Evolutionary conservation across 1,140 invertebrate species (phyloP).

Genomic region (Drosophila simulans): DNA sequence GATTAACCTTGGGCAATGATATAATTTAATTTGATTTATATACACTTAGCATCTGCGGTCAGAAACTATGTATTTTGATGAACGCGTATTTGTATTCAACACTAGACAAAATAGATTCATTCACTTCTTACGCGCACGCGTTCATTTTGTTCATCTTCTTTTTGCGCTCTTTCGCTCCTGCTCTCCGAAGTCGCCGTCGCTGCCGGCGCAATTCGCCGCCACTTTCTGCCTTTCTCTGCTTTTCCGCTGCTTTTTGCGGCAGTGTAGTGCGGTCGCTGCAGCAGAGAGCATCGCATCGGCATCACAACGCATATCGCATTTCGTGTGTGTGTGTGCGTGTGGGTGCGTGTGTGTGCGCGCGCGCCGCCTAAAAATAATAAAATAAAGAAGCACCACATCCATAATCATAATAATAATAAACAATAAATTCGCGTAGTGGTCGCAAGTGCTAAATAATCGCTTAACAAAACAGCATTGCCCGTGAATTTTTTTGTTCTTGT

Average conservation of each 20-base stretch:
- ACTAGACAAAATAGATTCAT: background rate
- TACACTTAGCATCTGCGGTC: too few relatives aligned
- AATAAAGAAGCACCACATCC: slow-evolving; percentile 5
- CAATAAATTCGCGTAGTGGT: slow-evolving; percentile 3
- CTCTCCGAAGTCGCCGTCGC: background rate
- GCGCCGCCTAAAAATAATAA: slow-evolving; percentile 13
- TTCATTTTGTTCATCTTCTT: slow-evolving; percentile 30
- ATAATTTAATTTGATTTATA: too few relatives aligned
- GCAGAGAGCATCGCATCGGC: slow-evolving; percentile 34
- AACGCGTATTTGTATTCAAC: background rate
- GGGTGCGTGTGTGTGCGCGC: slow-evolving; percentile 29
- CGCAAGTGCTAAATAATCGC: slow-evolving; percentile 30
- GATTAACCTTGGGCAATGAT: too few relatives aligned
- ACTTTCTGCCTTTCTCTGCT: slow-evolving; percentile 25
- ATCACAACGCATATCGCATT: slow-evolving; percentile 37
- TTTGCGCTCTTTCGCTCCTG: slow-evolving; percentile 1
- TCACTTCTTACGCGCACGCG: slow-evolving; percentile 23
- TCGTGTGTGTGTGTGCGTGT: slow-evolving; percentile 14
- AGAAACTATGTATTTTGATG: background rate
- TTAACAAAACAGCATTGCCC: slow-evolving; percentile 17
- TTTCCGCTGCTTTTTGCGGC: slow-evolving; percentile 25
- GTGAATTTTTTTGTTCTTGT: slow-evolving; percentile 25
- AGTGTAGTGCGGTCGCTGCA: slow-evolving; percentile 72
- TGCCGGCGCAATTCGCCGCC: slow-evolving; percentile 8
- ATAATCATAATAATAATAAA: slow-evolving; percentile 8